Evolutionary conservation across 2,888 invertebrate genomes (phyloP).

Genomic region (Apamea sordens): DNA sequence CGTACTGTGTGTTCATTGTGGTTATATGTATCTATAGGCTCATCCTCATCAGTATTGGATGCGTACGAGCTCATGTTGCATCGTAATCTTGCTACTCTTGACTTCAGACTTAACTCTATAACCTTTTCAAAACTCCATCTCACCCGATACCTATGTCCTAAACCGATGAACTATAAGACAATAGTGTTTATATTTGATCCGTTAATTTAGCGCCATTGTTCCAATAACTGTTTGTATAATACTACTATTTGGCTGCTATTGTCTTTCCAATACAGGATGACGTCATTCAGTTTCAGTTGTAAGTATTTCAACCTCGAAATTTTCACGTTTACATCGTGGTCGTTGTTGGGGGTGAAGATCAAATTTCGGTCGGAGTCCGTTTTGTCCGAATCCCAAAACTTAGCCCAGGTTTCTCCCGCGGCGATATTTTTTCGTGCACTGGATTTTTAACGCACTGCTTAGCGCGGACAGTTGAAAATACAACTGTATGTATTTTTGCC

Average conservation of each 20-base stretch:
- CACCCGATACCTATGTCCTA: not conserved
- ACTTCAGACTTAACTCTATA: not conserved
- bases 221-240: slow-evolving; percentile 60
- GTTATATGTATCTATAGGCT: not conserved
- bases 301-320: not conserved
- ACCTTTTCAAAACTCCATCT: slow-evolving; percentile 7
- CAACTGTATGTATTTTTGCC: not conserved
- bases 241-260: slow-evolving; percentile 59
- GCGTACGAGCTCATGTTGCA: not conserved
- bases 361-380: not conserved
- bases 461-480: not conserved
- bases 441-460: not conserved
- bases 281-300: slow-evolving; percentile 42
- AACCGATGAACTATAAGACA: slow-evolving; percentile 27
- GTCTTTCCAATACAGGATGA: slow-evolving; percentile 38
- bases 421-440: not conserved
- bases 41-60: too few relatives aligned
- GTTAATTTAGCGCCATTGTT: slow-evolving; percentile 64
- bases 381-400: not conserved
- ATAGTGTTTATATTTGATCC: slow-evolving; percentile 43
- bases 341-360: not conserved
- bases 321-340: not conserved
- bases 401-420: not conserved
- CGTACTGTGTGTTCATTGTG: too few relatives aligned
- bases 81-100: not conserved